Evolutionary conservation across 1,140 invertebrate genomes (phyloP), one percentile per base, ranked within the genome.

Genomic region (Carcinoscorpius rotundicauda): DNA sequence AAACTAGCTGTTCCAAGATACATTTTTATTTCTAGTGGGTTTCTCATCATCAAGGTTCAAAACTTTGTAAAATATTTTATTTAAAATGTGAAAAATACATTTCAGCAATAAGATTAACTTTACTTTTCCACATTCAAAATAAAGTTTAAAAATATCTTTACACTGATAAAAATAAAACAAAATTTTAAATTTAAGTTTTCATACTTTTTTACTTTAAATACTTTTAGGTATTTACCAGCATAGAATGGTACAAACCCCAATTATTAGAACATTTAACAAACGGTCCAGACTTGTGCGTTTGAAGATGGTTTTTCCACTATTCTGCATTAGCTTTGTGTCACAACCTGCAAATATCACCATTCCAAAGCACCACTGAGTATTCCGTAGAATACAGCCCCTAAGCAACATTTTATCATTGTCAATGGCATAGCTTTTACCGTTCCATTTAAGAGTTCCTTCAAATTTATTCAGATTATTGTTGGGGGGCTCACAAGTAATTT

Each of bases 281-380:
- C 93, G 86, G 84, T 99, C 97, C 76, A 99, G 96, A 76, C 91
- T 93, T 69, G 97, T 99, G 76, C 95, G 86, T 78, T 99, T 99
- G 79, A 99, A 98, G 79, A 94, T 96, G 51, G 94, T 96, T 80
- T 98, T 97, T 66, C 97, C 97, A 74, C 91, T 95, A 81, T 99
- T 99, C 84, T 98, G 96, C 97, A 99, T 99, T 53, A 99, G 83
- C 80, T 99, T 99, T 62, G 96, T 98, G 79, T 99, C 97, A 78
- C 92, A 91, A 72, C 97, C 94, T 73, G 93, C 94, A 82, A 97
- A 97, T 74, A 97, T 85, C 58, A 97, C 94, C 58, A 97, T 85
- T 66, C 94, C 94, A 77, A 97, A 97, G 82, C 94, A 97, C 94
- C 93, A 97, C 75, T 91, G 85, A 3, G 94, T 97, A 78, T 97